Percentiles rank a stretch among this genome's conserved stretches.
Conservation (phyloP, 2,113 vertebrate species). For the Neopipo cinnamomea region DNA sequence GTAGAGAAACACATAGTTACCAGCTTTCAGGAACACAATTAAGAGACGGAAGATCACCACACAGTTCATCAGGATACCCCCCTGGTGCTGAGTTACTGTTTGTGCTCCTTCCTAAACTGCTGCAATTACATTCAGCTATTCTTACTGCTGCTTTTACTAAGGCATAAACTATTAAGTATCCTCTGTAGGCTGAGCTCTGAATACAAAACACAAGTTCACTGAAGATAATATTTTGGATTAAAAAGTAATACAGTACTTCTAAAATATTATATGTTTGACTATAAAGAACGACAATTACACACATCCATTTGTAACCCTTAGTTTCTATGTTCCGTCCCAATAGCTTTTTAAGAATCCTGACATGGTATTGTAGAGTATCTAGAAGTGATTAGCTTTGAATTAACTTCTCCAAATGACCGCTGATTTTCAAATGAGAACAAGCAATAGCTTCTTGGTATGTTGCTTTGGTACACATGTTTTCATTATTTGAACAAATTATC, state of each 20-base stretch:
- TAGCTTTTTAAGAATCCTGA: background rate
- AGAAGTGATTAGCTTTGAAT: background rate
- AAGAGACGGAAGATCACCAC: background rate
- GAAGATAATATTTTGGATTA: background rate
- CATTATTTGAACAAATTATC: background rate
- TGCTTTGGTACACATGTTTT: slow-evolving; percentile 4
- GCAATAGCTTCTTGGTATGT: background rate
- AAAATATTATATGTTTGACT: background rate
- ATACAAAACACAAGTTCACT: background rate
- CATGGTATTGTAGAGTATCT: background rate
- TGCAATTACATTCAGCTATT: background rate
- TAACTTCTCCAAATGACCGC: background rate
- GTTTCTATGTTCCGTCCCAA: background rate
- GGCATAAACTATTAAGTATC: background rate
- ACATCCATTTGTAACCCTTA: background rate
- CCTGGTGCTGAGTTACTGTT: background rate
- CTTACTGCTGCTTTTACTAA: background rate
- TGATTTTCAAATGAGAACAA: background rate
- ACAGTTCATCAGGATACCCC: background rate
- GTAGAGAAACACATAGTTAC: background rate
- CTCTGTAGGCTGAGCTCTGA: background rate
- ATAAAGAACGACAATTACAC: background rate
- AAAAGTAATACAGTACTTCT: background rate
- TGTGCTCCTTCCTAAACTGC: background rate
- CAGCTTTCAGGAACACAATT: background rate